Evolutionary conservation across 2,888 invertebrate species (phyloP).

Genomic region (Tricholauxania praeusta): DNA sequence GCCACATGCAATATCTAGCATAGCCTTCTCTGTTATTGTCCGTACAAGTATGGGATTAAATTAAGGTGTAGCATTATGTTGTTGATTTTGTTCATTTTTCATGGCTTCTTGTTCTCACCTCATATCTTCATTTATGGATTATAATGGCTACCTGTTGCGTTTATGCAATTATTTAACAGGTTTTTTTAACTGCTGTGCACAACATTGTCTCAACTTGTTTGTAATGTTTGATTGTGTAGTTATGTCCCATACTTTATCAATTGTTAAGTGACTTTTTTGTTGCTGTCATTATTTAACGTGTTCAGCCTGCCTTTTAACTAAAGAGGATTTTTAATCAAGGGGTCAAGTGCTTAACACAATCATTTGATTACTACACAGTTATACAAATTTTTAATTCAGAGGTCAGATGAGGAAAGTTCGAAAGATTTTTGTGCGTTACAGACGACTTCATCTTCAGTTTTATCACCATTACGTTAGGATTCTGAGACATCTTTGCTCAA

Average conservation of each 20-base stretch:
- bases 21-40: too few species aligned
- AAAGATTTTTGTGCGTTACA: too few species aligned
- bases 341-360: too few species aligned
- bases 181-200: conserved; percentile 2
- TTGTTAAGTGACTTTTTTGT: conserved; percentile 24
- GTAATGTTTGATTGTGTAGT: background rate
- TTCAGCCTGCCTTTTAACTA: background rate
- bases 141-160: conserved; percentile 19
- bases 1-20: too few species aligned
- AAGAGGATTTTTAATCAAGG: too few species aligned
- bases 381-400: too few species aligned
- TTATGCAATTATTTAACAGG: conserved; percentile 10
- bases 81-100: conserved; percentile 42
- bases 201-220: background rate
- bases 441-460: background rate
- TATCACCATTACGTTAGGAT: too few species aligned
- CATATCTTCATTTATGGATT: conserved; percentile 13
- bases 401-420: too few species aligned
- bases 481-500: too few species aligned
- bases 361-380: too few species aligned
- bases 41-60: background rate
- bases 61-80: conserved; percentile 31
- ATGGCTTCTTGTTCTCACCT: conserved; percentile 13
- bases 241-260: conserved; percentile 37
- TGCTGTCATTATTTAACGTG: background rate